These are phyloP conservation scores for Rhinoderma darwinii DNA, from an alignment of 2,113 vertebrate genomes.

Conservation along the genomic window DNA sequence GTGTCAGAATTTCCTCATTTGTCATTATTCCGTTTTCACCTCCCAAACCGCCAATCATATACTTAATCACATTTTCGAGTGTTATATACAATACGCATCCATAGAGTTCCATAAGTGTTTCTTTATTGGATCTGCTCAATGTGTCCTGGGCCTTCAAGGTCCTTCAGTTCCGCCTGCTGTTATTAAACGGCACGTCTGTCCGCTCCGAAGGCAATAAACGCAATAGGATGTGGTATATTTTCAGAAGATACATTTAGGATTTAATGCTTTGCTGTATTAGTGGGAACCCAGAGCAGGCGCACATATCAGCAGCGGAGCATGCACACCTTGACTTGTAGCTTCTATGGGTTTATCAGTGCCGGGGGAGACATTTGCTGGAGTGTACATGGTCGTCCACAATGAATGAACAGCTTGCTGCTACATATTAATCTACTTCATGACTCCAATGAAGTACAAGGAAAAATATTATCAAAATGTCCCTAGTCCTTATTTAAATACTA, in stretches of 20 bases:
- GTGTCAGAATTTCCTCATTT: conserved; percentile 32
- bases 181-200: conserved; percentile 69
- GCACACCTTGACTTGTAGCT: conserved; percentile 74
- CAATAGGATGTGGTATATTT: conserved; percentile 67
- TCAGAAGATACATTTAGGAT: conserved; percentile 69
- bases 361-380: conserved; percentile 69
- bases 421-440: conserved; percentile 72
- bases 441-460: conserved; percentile 69
- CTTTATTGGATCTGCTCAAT: conserved; percentile 29
- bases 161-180: conserved; percentile 67
- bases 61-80: conserved; percentile 49
- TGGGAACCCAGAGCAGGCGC: conserved; percentile 71
- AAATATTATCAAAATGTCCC: conserved; percentile 65
- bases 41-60: conserved; percentile 41
- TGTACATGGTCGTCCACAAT: conserved; percentile 65
- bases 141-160: conserved; percentile 49
- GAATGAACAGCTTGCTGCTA: conserved; percentile 72
- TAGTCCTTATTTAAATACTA: conserved; percentile 54
- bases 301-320: conserved; percentile 71
- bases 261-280: conserved; percentile 71
- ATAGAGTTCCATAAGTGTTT: conserved; percentile 41
- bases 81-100: conserved; percentile 31
- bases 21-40: conserved; percentile 19
- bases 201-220: conserved; percentile 71
- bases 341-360: conserved; percentile 72